Evolutionary conservation across 2,113 vertebrate genomes (phyloP), one percentile per base, ranked within the genome.

Genomic region (Seriola aureovittata): DNA sequence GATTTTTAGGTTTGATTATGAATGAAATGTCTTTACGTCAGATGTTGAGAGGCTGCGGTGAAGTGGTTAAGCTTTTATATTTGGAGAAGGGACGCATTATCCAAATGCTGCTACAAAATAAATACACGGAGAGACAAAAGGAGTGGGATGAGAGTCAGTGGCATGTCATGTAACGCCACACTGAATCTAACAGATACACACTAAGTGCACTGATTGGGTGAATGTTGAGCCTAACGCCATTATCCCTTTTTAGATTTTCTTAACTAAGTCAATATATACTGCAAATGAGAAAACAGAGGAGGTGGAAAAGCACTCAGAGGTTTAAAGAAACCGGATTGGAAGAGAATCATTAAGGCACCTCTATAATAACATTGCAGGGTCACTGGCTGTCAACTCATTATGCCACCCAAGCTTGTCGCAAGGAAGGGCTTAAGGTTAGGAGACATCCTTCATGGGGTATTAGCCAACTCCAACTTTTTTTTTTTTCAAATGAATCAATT

Each of bases 1-100:
- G 29, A 69, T 74, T 76, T 80, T 25, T 50, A 4, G 0, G 34
- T n/a, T 36, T 55, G 50, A 77, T n/a, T 82, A n/a, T 23, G 9
- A 70, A 62, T 57, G 1, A 38, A 68, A 59, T 29, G 8, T 38
- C 54, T 21, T 69, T 21, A 4, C 32, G 63, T 38, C 32, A 60
- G 64, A 69, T 29, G 17, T 42, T 68, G 17, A 40, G 79, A 29
- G 42, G 46, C 46, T 64, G 71, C 29, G 34, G 21, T 23, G 5
- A 66, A 70, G 50, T 29, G 17, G 23, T 23, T 13, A 9, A 21
- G 32, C 21, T 42, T 13, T 34, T 54, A 6, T 25, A 55, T 16
- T 42, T 32, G 44, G n/a, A 32, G 38, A 0, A 16, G 36, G 6
- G 54, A 73, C 42, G 38, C 9, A 50, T 57, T 3, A 36, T 5